Evolutionary conservation across 64 coral and sea anemone genomes (phyloP).

Genomic region (Catalaphyllia jardinei): DNA sequence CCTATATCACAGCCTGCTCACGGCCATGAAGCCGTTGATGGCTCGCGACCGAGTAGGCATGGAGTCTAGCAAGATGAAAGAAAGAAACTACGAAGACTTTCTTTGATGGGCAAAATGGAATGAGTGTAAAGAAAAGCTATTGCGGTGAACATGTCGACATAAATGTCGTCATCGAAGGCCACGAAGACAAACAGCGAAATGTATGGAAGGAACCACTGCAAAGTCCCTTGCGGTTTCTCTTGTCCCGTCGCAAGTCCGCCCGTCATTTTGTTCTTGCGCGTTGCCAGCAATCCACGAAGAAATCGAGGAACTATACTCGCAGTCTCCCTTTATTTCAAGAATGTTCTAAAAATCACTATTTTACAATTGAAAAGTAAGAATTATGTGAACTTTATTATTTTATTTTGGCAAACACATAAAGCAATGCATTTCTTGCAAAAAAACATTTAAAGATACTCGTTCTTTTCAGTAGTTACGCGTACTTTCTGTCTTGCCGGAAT

Average conservation of each 20-base stretch:
- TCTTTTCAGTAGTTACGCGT: background rate
- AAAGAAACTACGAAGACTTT: conserved; percentile 62
- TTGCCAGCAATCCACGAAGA: no score
- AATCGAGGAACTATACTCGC: no score
- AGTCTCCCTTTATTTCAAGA: background rate
- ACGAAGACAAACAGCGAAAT: background rate
- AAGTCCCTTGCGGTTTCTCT: no score
- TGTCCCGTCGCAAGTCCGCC: no score
- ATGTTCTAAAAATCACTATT: background rate
- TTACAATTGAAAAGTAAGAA: background rate
- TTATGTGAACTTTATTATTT: background rate
- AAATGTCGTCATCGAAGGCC: no score
- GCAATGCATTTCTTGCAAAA: background rate
- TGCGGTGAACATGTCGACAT: no score
- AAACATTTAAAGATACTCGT: background rate
- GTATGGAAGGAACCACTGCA: background rate
- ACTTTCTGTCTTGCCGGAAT: no score
- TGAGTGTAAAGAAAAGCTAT: background rate
- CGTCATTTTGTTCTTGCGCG: no score
- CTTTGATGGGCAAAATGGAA: conserved; percentile 13
- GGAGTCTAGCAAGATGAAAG: conserved; percentile 81
- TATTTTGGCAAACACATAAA: background rate
- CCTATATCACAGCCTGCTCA: conserved; percentile 86
- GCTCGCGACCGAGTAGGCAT: conserved; percentile 85
- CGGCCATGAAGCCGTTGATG: conserved; percentile 95